Conservation (phyloP, 2,888 invertebrate species). For the Pollenia labialis region DNA sequence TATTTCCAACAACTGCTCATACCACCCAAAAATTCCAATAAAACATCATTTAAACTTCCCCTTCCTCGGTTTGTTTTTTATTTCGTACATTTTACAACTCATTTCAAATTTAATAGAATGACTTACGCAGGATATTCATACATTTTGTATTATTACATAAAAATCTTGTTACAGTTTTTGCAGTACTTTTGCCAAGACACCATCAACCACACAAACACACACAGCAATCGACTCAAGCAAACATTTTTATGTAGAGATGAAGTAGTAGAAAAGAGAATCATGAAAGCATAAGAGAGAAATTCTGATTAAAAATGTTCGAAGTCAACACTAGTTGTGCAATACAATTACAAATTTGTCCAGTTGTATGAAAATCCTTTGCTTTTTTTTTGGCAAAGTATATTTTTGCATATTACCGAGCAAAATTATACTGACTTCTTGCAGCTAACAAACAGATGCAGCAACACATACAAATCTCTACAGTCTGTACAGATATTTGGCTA, state of each 20-base stretch:
- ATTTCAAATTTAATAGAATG: constrained; percentile 73
- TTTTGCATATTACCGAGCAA: constrained; percentile 73
- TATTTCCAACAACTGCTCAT: background rate
- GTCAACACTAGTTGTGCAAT: constrained; percentile 71
- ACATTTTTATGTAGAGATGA: background rate
- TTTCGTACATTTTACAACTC: constrained; percentile 64
- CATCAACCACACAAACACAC: constrained; percentile 23
- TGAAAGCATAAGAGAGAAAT: constrained; percentile 65
- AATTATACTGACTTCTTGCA: constrained; percentile 69
- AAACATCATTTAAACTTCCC: constrained; percentile 36
- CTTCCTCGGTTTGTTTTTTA: background rate
- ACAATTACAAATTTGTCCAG: constrained; percentile 82
- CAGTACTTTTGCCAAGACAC: constrained; percentile 61
- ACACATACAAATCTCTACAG: background rate
- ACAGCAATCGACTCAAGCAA: background rate
- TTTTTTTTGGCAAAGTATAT: constrained; percentile 76
- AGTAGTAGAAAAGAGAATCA: constrained; percentile 70
- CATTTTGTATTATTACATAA: constrained; percentile 72
- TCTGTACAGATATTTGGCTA: constrained; percentile 18
- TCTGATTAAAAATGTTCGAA: constrained; percentile 73
- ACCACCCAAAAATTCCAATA: constrained; percentile 31
- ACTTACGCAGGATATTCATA: constrained; percentile 74
- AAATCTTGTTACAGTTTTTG: constrained; percentile 70
- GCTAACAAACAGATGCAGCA: constrained; percentile 12
- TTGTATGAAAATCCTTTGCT: constrained; percentile 67